Percentiles rank a stretch among this genome's conserved stretches.
Evolutionary conservation across 2,113 vertebrate genomes (phyloP).

Genomic region (Clarias gariepinus): DNA sequence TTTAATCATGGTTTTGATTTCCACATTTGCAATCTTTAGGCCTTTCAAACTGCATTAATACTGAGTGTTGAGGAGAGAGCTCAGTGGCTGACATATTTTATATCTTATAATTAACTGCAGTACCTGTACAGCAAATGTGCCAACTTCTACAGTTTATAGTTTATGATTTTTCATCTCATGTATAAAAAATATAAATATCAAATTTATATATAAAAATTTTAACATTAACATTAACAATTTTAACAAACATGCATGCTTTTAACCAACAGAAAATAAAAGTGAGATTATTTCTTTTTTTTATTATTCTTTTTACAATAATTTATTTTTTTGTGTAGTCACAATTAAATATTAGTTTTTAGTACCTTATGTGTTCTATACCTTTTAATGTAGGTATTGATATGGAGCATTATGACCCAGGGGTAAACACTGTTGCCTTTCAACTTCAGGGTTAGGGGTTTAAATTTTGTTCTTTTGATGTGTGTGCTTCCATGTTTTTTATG

Average conservation of each 20-base stretch:
- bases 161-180: background rate
- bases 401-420: too few species aligned
- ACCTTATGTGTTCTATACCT: background rate
- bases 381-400: background rate
- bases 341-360: background rate
- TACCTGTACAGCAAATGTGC: background rate
- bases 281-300: background rate
- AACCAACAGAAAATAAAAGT: background rate
- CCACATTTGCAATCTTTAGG: background rate
- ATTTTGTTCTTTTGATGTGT: too few species aligned
- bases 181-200: too few species aligned
- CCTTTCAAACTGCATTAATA: background rate
- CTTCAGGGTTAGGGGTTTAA: too few species aligned
- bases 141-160: background rate
- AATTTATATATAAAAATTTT: background rate
- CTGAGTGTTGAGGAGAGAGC: background rate
- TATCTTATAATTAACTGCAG: background rate
- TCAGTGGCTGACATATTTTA: background rate
- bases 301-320: too few species aligned
- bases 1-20: background rate
- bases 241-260: background rate
- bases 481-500: too few species aligned
- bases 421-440: too few species aligned
- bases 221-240: too few species aligned
- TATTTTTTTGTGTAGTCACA: background rate